phyloP scores from a whole-genome alignment of 2,113 vertebrate genomes.

The Rhea americana region DNA sequence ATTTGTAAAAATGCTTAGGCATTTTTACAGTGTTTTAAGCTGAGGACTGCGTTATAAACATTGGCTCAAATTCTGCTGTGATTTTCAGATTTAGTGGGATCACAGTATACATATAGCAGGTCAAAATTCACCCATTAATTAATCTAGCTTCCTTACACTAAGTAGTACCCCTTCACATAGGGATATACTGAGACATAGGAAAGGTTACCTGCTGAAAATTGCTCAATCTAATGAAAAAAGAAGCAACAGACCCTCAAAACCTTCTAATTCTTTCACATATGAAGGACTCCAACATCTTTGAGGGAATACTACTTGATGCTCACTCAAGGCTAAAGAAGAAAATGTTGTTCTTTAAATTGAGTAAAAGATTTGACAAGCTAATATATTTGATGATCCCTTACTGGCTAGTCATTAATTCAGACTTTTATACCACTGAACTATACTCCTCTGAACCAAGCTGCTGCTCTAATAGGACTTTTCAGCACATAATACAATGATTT shows the following conservation, averaged over 20 bases:
- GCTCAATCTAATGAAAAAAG: background rate
- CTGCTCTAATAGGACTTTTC: background rate
- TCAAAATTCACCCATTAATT: background rate
- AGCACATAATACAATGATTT: background rate
- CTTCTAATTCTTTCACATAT: background rate
- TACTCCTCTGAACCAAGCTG: background rate
- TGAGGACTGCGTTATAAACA: slow-evolving; percentile 30
- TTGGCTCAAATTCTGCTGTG: background rate
- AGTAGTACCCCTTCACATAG: background rate
- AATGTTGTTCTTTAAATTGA: background rate
- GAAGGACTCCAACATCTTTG: background rate
- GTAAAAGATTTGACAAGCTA: slow-evolving; percentile 31
- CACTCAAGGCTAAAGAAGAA: background rate
- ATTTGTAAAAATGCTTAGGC: slow-evolving; percentile 15
- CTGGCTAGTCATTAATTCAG: slow-evolving; percentile 41
- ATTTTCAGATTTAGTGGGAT: slow-evolving; percentile 8
- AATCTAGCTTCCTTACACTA: background rate
- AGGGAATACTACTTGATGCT: background rate
- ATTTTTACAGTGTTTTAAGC: slow-evolving; percentile 37
- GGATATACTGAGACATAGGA: background rate
- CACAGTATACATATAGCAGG: background rate
- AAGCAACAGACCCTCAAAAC: background rate
- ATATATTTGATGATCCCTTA: background rate
- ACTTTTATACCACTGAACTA: background rate
- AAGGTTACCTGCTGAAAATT: background rate